phyloP scores from a whole-genome alignment of 1,140 invertebrate species.

The Hesperophylax magnus region DNA sequence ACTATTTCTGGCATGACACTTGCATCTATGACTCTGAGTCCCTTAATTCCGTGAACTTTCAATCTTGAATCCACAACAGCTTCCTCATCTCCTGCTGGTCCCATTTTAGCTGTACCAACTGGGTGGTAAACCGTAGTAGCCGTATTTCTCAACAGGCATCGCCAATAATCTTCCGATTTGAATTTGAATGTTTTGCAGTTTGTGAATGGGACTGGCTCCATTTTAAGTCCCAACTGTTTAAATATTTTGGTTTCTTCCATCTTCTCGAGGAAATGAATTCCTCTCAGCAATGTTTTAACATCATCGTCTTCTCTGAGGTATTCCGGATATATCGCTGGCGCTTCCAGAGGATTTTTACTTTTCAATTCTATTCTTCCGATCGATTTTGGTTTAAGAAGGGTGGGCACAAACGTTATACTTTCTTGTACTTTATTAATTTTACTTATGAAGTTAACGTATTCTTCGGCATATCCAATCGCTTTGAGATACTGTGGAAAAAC shows the following conservation, averaged over 20 bases:
- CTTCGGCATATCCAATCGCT: conserved; percentile 65
- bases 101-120: conserved; percentile 86
- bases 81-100: conserved; percentile 72
- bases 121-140: conserved; percentile 79
- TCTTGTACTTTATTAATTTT: conserved; percentile 66
- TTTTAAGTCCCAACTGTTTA: conserved; percentile 64
- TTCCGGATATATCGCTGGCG: conserved; percentile 86
- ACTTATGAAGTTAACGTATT: conserved; percentile 63
- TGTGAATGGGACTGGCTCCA: conserved; percentile 65
- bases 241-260: conserved; percentile 71
- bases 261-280: conserved; percentile 71
- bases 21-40: conserved; percentile 84
- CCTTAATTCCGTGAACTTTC: conserved; percentile 76
- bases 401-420: conserved; percentile 66
- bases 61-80: conserved; percentile 80
- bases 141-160: conserved; percentile 75
- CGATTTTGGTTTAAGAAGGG: conserved; percentile 71
- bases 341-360: conserved; percentile 61
- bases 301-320: conserved; percentile 85
- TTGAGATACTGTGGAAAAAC: conserved; percentile 58
- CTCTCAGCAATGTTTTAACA: conserved; percentile 79
- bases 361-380: conserved; percentile 64
- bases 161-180: conserved; percentile 75
- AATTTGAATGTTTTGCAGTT: conserved; percentile 65
- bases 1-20: conserved; percentile 85